Base-by-base conservation (phyloP, 1,140 invertebrate species). In the Zaprionus camerounensis region DNA sequence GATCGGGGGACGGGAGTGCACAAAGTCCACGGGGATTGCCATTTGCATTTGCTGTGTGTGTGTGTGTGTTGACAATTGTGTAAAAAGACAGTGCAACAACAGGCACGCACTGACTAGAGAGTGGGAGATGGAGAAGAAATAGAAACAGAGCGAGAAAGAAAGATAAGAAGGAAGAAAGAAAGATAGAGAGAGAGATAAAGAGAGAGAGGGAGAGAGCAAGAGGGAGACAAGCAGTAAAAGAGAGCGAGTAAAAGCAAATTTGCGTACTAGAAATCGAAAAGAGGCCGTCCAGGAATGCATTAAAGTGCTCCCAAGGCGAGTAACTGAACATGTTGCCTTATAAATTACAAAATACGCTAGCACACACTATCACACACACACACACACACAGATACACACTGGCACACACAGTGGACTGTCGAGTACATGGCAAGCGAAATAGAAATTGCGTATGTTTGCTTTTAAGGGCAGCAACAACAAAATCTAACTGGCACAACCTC, bases 1-100 rank as follows among this genome's bases (percentile, higher is more conserved):
- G 2, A 20, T 20, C 0, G 41, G 13, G 12, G 31, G 3, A 7
- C 28, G 31, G 46, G 22, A 36, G 24, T 26, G 24, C 34, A 15
- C 38, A 6, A 41, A 5, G 41, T 20, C 51, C 17, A 5, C 13
- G 15, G 41, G 11, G 7, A 15, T n/a, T 66, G 61, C 55, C 65
- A 79, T 80, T 82, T 80, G 80, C 73, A 72, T 77, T 80, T 82
- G 74, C 73, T 73, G 38, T 56, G 51, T 69, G 24, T 78, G 68
- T 77, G 24, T 34, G 63, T 77, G 70, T 79, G 71, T 82, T 90
- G 85, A 90, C 85, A 90, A 90, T 90, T 83, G 81, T 90, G 81
- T 80, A 75, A 75, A 77, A 80, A 67, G 68, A 87, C 76, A 88
- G 67, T 88, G 84, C 81, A 88, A 57, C 68, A 67, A 64, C 41